Conservation (phyloP, 1,140 invertebrate species). For the Drosophila sturtevanti region DNA sequence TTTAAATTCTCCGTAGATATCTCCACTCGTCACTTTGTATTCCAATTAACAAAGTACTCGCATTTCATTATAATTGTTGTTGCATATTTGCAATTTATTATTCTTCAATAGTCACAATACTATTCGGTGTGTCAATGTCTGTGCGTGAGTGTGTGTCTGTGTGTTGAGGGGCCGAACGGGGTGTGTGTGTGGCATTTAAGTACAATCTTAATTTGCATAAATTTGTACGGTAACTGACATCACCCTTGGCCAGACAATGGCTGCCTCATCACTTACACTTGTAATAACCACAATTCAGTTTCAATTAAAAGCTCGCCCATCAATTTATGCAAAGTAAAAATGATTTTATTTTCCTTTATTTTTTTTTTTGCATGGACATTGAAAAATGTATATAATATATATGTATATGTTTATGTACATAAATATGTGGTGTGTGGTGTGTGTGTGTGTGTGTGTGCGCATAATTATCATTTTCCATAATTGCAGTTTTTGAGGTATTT, state of each 20-base stretch:
- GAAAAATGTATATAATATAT: too few relatives aligned
- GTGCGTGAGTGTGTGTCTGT: too few relatives aligned
- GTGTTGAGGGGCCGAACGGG: too few relatives aligned
- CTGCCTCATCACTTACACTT: constrained; percentile 24
- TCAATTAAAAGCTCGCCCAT: constrained; percentile 68
- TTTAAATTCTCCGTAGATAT: too few relatives aligned
- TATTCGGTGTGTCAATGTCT: too few relatives aligned
- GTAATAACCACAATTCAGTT: constrained; percentile 55
- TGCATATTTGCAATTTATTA: constrained; percentile 29
- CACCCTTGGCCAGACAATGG: background rate
- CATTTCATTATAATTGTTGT: constrained; percentile 4
- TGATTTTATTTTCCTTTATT: too few relatives aligned
- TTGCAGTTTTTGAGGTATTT: constrained; percentile 17
- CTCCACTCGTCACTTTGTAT: background rate
- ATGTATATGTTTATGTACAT: constrained; percentile 1
- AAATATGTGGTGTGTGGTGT: background rate
- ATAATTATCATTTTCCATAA: constrained; percentile 27
- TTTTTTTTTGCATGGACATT: too few relatives aligned
- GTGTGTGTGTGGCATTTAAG: background rate
- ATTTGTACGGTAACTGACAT: constrained; percentile 23
- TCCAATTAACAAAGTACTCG: background rate
- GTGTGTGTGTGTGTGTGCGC: background rate
- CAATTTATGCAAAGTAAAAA: constrained; percentile 51
- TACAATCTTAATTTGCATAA: constrained; percentile 55
- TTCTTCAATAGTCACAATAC: constrained; percentile 36